Percentiles rank a stretch among this genome's conserved stretches.
These are phyloP conservation scores for Xyrichtys novacula DNA, from an alignment of 2,797 vertebrate genomes.

Conservation along the genomic window DNA sequence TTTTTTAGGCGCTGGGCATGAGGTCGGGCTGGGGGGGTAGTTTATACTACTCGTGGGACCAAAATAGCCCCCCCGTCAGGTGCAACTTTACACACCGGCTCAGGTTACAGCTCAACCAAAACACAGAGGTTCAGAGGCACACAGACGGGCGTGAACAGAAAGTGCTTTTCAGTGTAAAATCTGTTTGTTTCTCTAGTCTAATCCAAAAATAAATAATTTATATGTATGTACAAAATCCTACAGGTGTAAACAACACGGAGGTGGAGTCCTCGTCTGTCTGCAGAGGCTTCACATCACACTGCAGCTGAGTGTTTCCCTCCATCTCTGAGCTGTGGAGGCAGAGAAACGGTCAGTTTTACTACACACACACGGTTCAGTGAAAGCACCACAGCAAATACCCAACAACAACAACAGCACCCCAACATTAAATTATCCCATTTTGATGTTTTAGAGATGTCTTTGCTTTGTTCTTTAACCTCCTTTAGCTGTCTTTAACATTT, in stretches of 20 bases:
- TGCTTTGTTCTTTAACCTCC: no score
- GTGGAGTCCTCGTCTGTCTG: constrained; percentile 27
- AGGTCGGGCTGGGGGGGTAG: constrained; percentile 4
- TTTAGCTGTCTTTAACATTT: no score
- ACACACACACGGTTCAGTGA: constrained; percentile 12
- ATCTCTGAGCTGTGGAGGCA: constrained; percentile 83
- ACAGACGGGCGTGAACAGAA: constrained; percentile 64
- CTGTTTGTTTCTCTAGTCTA: constrained; percentile 15
- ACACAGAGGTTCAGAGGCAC: constrained; percentile 68
- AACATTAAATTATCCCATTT: no score
- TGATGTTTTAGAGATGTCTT: no score
- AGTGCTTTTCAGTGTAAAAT: constrained; percentile 74
- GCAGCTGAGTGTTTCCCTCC: constrained; percentile 80
- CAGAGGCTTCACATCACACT: constrained; percentile 66
- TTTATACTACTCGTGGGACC: constrained; percentile 80
- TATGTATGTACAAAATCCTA: constrained; percentile 72
- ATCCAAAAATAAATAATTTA: constrained; percentile 53
- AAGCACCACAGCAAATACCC: constrained; percentile 6
- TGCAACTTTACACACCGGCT: constrained; percentile 81
- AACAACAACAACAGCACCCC: neutral
- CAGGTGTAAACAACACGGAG: constrained; percentile 77
- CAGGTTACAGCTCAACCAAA: constrained; percentile 82
- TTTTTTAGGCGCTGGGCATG: constrained; percentile 65
- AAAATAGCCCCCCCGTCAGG: constrained; percentile 86
- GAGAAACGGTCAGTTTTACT: constrained; percentile 40